Percentiles rank a stretch among this genome's conserved stretches.
phyloP scores from a whole-genome alignment of 1,140 invertebrate species.

The Melitaea cinxia region DNA sequence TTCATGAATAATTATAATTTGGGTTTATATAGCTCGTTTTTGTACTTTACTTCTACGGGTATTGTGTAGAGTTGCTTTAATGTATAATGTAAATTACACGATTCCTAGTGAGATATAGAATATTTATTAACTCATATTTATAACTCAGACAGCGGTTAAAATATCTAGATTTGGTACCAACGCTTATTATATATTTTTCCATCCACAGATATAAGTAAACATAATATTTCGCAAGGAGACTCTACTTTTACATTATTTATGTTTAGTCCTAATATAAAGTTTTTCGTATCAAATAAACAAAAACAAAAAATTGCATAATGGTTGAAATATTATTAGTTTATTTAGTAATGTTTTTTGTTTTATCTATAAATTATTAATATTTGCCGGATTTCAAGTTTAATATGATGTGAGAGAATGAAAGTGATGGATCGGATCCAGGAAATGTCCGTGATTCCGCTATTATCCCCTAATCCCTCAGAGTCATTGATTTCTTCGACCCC shows the following conservation, averaged over 20 bases:
- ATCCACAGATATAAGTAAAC: neutral
- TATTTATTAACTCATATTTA: neutral
- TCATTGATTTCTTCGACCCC: too few species aligned
- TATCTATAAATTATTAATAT: too few species aligned
- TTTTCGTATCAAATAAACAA: too few species aligned
- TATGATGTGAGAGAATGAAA: too few species aligned
- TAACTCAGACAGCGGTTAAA: neutral
- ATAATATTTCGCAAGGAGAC: neutral
- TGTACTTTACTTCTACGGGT: neutral
- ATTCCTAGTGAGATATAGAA: neutral
- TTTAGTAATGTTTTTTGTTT: too few species aligned
- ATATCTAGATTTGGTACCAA: neutral
- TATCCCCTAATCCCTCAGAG: too few species aligned
- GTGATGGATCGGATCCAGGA: too few species aligned
- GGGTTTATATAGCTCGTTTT: neutral
- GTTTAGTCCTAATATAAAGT: neutral
- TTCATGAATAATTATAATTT: neutral
- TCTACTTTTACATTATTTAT: neutral
- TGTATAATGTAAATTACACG: neutral
- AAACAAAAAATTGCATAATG: too few species aligned
- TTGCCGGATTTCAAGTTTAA: too few species aligned
- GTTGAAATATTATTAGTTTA: too few species aligned
- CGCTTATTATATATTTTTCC: neutral
- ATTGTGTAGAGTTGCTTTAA: neutral
- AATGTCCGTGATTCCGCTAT: too few species aligned